Evolutionary conservation across 2,888 invertebrate species (phyloP), one percentile per base, ranked within the genome.

Genomic region (Mimas tiliae): DNA sequence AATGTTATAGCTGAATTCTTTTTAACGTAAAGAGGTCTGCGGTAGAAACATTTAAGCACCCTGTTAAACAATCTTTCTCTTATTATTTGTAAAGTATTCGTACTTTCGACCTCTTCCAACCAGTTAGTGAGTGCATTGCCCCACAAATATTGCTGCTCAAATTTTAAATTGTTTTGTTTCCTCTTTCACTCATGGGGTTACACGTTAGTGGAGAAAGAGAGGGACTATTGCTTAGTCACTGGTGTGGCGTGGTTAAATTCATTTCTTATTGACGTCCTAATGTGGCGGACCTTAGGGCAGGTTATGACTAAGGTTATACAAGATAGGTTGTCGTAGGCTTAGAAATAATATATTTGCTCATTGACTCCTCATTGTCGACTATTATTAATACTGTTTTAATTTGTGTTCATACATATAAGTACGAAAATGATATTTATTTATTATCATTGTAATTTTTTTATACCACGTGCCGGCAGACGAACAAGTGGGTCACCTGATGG

Each of bases 61-160:
- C 70, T 48, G 70, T 76, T 58, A 58, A 74, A 81, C 48, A 82
- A 84, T 86, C 84, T 85, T 87, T 87, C 86, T 86, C 85, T 88
- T 85, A 82, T 86, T 84, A 86, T 84, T 85, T 73, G 77, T 85
- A 87, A 88, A 88, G 90, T 88, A 87, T 81, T 87, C 83, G 91
- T 92, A 91, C 92, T 91, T 92, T 92, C 90, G 91, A 88, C 93
- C 92, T 92, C 84, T 89, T 89, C 78, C 84, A 88, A 90, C 91
- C 90, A 88, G 91, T 90, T 88, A 81, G 73, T 71, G 87, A 85
- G 93, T 91, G 86, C 93, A 87, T 87, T 91, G 93, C 90, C 90
- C 92, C 80, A 80, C 72, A 79, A 78, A 81, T 79, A 84, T 84
- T 87, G 86, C 84, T 84, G 84, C 85, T 87, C 75, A 93, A 90